Percentiles rank a stretch among this genome's conserved stretches.
Evolutionary conservation across 1,140 invertebrate genomes (phyloP).

Genomic region (Copidosoma floridanum): DNA sequence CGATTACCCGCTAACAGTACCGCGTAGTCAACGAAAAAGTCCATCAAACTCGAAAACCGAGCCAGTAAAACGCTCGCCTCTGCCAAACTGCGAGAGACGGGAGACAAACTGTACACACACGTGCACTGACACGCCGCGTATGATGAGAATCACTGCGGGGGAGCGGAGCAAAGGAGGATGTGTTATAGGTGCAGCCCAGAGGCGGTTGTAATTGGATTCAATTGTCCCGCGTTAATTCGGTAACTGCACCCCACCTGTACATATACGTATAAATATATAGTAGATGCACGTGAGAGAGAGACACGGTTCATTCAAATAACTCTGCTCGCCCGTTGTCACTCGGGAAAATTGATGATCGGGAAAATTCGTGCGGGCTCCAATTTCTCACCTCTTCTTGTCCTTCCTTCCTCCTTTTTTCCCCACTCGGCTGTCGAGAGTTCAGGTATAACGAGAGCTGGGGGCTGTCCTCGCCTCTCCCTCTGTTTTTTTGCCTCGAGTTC

Average conservation of each 20-base stretch:
- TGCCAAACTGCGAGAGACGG: too few relatives aligned
- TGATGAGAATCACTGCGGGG: conserved; percentile 32
- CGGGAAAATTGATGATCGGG: conserved; percentile 25
- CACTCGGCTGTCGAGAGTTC: too few relatives aligned
- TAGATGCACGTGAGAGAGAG: conserved; percentile 10
- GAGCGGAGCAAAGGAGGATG: conserved; percentile 20
- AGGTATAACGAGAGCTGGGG: conserved; percentile 22
- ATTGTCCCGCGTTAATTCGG: conserved; percentile 58
- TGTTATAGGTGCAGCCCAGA: conserved; percentile 36
- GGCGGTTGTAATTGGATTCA: conserved; percentile 56
- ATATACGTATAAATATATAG: background rate
- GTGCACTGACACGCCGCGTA: too few relatives aligned
- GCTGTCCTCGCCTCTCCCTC: conserved; percentile 18
- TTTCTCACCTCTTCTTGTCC: background rate
- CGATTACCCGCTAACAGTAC: too few relatives aligned
- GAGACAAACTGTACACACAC: too few relatives aligned
- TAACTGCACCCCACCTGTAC: conserved; percentile 43
- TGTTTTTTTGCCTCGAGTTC: background rate
- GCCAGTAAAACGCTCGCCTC: background rate
- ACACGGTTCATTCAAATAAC: conserved; percentile 48
- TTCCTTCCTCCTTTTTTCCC: conserved; percentile 12
- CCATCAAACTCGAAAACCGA: background rate
- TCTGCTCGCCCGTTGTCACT: conserved; percentile 28
- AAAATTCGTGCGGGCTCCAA: conserved; percentile 2
- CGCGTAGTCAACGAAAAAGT: background rate